Base-by-base conservation (phyloP, 2,888 invertebrate genomes). In the Heliconius hortense region DNA sequence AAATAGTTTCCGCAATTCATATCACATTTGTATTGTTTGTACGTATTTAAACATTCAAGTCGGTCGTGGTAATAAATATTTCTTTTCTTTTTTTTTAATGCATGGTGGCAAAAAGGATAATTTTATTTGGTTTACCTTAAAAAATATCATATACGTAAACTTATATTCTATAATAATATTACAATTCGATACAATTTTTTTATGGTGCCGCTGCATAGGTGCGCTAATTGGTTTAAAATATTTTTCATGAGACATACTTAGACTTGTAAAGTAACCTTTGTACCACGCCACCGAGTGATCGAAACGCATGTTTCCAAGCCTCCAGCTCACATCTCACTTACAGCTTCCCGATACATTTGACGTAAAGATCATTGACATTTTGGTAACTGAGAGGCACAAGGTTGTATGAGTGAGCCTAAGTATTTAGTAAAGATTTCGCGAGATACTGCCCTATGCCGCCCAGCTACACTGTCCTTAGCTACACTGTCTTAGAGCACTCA, bases 261-360 rank as follows among this genome's bases (percentile, higher is more conserved):
- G 91, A 93, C 92, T 89, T 90, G 90, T 92, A 90, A 86, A 88
- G 88, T 90, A 88, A 87, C 83, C 90, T 89, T 89, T 87, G 89
- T 89, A 92, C 93, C 94, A 94, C 93, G 94, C 94, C 94, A 94
- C 94, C 94, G 94, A 93, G 94, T 94, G 93, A 94, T 91, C 88
- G 92, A 93, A 89, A 87, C 93, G 93, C 93, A 93, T 93, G 93
- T 90, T 90, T 90, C 91, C 89, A 89, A 92, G 92, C 92, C 92
- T 92, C 92, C 90, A 92, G 92, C 91, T 91, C 92, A 93, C 93
- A 94, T 92, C 90, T 92, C 93, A 93, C 93, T 88, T 87, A 91
- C 92, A 93, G 93, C 93, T 94, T 93, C 90, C 92, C 92, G 89
- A 90, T 89, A 92, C 92, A 92, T 91, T 88, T 86, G 88, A 88